Conservation (phyloP, 1,140 invertebrate genomes). For the Pseudomyrmex cubaensis region DNA sequence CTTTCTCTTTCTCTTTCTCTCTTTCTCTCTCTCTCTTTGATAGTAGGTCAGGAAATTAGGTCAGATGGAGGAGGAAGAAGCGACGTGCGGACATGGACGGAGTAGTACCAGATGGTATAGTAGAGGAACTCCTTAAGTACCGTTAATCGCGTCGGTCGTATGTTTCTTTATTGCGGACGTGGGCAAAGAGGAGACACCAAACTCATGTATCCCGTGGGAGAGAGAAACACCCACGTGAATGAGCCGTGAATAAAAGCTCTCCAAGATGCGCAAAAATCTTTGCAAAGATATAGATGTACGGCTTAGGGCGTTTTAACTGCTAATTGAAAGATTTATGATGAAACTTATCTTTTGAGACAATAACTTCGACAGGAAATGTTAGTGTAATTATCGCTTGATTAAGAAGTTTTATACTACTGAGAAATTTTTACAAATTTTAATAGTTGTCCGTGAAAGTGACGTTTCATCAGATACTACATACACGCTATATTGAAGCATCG, state of each 20-base stretch:
- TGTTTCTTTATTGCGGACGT: conserved; percentile 51
- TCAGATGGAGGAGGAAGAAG: conserved; percentile 73
- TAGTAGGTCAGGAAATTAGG: conserved; percentile 84
- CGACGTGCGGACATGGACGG: conserved; percentile 63
- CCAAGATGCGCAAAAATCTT: conserved; percentile 15
- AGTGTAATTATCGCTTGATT: conserved; percentile 12
- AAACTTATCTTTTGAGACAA: not conserved
- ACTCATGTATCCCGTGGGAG: conserved; percentile 8
- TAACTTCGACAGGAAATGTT: not conserved
- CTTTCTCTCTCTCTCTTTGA: conserved; percentile 22
- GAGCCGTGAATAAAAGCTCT: conserved; percentile 18
- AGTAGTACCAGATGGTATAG: conserved; percentile 45
- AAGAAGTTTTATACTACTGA: no score
- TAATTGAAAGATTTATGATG: conserved; percentile 44
- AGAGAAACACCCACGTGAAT: conserved; percentile 28
- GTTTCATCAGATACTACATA: conserved; percentile 29
- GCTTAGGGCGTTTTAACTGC: not conserved
- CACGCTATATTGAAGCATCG: conserved; percentile 2
- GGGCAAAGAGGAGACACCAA: conserved; percentile 38
- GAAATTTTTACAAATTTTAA: no score
- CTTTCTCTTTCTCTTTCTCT: not conserved
- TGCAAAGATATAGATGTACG: not conserved
- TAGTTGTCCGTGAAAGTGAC: not conserved
- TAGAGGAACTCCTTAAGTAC: conserved; percentile 53
- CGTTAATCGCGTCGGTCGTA: conserved; percentile 64